Percentiles rank a stretch among this genome's conserved stretches.
Evolutionary conservation across 1,140 invertebrate genomes (phyloP).

Genomic region (Drosophila hydei): DNA sequence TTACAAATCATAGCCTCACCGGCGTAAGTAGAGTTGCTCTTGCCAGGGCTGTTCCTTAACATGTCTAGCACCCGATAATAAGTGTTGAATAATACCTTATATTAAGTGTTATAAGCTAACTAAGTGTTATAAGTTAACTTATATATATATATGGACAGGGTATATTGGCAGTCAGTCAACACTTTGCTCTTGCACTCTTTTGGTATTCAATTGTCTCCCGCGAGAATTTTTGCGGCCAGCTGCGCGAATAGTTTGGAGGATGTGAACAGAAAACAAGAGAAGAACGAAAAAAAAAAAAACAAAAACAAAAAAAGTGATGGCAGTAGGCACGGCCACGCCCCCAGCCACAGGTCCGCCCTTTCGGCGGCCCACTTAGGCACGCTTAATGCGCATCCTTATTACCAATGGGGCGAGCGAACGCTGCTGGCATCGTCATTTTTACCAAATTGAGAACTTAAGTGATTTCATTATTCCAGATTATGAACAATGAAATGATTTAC

Average conservation of each 20-base stretch:
- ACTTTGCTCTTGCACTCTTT: background rate
- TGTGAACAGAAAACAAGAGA: background rate
- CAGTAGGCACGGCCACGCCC: background rate
- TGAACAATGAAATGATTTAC: conserved; percentile 80
- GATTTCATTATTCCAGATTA: conserved; percentile 82
- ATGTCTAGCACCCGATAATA: no score
- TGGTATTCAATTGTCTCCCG: conserved; percentile 77
- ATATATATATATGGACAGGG: background rate
- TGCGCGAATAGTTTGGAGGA: background rate
- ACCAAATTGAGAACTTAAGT: conserved; percentile 80
- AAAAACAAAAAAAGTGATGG: no score
- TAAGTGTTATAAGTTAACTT: no score
- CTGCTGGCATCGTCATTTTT: conserved; percentile 61
- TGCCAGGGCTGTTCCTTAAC: no score
- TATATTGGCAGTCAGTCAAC: background rate
- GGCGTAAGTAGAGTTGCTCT: no score
- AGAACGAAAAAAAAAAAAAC: background rate
- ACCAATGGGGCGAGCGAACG: conserved; percentile 55
- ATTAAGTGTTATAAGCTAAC: no score
- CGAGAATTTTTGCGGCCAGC: conserved; percentile 57
- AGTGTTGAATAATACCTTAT: no score
- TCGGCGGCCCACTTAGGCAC: conserved; percentile 12
- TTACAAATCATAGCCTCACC: no score
- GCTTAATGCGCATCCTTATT: conserved; percentile 80
- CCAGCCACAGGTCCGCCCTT: background rate